Conservation (phyloP, 2,113 vertebrate genomes). For the Rhinichthys klamathensis region DNA sequence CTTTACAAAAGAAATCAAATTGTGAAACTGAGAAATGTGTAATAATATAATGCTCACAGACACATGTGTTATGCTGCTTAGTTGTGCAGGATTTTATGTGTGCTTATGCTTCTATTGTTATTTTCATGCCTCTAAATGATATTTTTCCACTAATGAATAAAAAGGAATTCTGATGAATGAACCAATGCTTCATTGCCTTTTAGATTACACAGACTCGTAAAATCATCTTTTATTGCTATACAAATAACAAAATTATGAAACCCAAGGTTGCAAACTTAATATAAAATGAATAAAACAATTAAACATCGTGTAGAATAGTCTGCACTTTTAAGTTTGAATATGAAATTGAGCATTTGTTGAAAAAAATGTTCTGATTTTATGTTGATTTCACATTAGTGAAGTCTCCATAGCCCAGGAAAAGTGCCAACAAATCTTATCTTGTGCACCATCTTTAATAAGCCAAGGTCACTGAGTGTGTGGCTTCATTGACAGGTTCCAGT, state of each 20-base stretch:
- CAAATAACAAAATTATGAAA: not conserved
- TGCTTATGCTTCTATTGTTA: slow-evolving; percentile 17
- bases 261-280: not conserved
- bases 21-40: not conserved
- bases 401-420: slow-evolving; percentile 2
- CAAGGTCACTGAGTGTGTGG: not conserved
- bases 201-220: not conserved
- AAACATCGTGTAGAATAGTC: not conserved
- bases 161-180: slow-evolving; percentile 1
- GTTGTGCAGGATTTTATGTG: not conserved
- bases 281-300: not conserved
- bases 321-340: not conserved
- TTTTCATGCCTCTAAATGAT: slow-evolving; percentile 31
- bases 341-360: not conserved
- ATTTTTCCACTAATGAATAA: slow-evolving; percentile 31
- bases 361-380: slow-evolving; percentile 12
- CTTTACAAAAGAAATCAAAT: not conserved
- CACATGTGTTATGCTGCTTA: not conserved
- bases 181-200: not conserved
- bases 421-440: not conserved
- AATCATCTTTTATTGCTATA: not conserved
- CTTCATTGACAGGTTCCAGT: not conserved
- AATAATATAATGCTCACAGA: not conserved
- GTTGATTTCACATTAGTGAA: slow-evolving; percentile 15
- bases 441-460: not conserved